phyloP scores from a whole-genome alignment of 2,888 invertebrate genomes.

The Hemistola chrysoprasaria region DNA sequence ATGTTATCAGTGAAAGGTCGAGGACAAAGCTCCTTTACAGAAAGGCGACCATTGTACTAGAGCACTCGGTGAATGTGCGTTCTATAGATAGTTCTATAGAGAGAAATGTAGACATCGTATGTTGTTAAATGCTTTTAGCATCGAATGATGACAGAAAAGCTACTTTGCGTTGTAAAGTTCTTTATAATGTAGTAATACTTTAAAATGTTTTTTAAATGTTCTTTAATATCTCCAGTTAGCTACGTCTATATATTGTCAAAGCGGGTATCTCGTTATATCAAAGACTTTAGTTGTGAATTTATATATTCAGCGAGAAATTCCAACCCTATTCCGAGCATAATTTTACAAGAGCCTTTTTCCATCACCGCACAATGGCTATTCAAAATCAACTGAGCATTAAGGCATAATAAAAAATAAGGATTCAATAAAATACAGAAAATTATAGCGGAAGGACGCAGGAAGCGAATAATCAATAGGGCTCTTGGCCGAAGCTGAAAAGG shows the following conservation, averaged over 20 bases:
- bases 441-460: constrained; percentile 37
- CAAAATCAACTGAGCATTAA: constrained; percentile 38
- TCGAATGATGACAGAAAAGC: too few relatives aligned
- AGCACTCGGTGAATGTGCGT: constrained; percentile 19
- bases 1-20: constrained; percentile 43
- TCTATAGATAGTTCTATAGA: constrained; percentile 26
- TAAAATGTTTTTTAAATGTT: too few relatives aligned
- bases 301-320: constrained; percentile 6
- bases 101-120: constrained; percentile 11
- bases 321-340: constrained; percentile 10
- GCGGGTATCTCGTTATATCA: not conserved
- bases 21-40: constrained; percentile 37
- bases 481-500: constrained; percentile 29
- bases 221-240: too few relatives aligned
- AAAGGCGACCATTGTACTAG: constrained; percentile 41
- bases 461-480: constrained; percentile 37
- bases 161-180: too few relatives aligned
- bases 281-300: not conserved
- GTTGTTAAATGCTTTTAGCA: constrained; percentile 16
- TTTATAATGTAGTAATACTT: too few relatives aligned
- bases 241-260: too few relatives aligned
- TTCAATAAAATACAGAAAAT: constrained; percentile 39
- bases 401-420: constrained; percentile 37
- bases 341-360: constrained; percentile 27
- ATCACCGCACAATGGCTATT: constrained; percentile 35